phyloP scores from a whole-genome alignment of 2,797 vertebrate genomes.

The Halcyon leucocephala region DNA sequence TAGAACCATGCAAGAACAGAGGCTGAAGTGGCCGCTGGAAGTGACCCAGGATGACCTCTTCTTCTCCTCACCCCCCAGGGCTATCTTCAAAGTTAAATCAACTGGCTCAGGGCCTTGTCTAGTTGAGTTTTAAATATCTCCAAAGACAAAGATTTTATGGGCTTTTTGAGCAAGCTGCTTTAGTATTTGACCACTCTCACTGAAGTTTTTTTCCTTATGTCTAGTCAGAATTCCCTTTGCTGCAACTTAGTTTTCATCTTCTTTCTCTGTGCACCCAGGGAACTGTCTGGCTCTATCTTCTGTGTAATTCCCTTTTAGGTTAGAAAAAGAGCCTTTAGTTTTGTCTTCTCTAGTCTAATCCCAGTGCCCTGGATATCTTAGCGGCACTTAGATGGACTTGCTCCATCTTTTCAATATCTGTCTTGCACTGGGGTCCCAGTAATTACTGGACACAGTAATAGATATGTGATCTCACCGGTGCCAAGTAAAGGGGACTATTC shows the following conservation, averaged over 20 bases:
- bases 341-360: not conserved
- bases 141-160: not conserved
- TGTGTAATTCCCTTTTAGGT: not conserved
- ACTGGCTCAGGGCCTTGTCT: accelerated
- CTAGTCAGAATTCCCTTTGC: not conserved
- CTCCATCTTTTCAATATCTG: not conserved
- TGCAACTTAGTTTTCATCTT: not conserved
- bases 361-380: not conserved
- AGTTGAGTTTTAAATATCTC: not conserved
- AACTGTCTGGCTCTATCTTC: not conserved
- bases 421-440: not conserved
- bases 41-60: not conserved
- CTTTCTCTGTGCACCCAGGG: not conserved
- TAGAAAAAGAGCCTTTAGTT: not conserved
- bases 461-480: not conserved
- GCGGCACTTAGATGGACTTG: not conserved
- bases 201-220: not conserved
- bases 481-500: not conserved
- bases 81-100: not conserved
- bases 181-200: not conserved
- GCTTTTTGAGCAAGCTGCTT: not conserved
- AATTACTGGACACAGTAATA: not conserved
- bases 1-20: not conserved
- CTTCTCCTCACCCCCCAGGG: not conserved
- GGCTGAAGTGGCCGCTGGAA: not conserved